Evolutionary conservation across 2,797 vertebrate species (phyloP).

Genomic region (Setipinna tenuifilis): DNA sequence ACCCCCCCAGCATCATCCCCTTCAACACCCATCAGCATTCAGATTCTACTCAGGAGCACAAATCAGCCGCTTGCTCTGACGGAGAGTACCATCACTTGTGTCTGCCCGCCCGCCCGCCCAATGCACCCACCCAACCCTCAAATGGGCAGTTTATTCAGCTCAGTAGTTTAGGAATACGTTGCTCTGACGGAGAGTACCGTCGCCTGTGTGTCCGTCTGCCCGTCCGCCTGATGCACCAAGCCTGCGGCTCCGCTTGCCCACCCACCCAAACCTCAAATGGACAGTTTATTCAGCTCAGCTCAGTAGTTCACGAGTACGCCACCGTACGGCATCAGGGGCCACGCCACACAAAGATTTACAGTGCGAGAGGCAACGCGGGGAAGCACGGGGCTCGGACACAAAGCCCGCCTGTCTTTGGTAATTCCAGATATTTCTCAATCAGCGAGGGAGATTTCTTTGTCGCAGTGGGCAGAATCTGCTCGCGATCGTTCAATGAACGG

Average conservation of each 20-base stretch:
- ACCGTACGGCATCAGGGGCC: conserved; percentile 35
- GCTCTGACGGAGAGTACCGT: neutral
- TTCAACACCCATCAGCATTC: neutral
- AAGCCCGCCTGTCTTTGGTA: neutral
- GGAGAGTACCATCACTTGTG: neutral
- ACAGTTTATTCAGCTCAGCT: neutral
- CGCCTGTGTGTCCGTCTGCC: neutral
- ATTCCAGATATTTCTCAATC: conserved; percentile 27
- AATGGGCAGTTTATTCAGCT: neutral
- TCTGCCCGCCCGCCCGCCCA: neutral
- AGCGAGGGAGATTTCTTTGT: neutral
- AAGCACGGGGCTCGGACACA: neutral
- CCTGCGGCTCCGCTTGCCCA: too few species aligned
- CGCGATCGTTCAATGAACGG: conserved; percentile 9
- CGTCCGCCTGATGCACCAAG: conserved; percentile 25
- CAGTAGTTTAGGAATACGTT: conserved; percentile 30
- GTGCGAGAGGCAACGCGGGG: conserved; percentile 49
- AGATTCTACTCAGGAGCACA: neutral
- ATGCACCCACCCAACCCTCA: conserved; percentile 11
- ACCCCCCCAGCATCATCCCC: too few species aligned
- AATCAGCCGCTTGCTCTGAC: neutral
- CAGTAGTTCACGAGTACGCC: conserved; percentile 42
- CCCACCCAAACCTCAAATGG: neutral
- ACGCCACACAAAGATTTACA: conserved; percentile 57
- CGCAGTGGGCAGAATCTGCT: neutral